Evolutionary conservation across 2,113 vertebrate genomes (phyloP).

Genomic region (Apteryx owenii): DNA sequence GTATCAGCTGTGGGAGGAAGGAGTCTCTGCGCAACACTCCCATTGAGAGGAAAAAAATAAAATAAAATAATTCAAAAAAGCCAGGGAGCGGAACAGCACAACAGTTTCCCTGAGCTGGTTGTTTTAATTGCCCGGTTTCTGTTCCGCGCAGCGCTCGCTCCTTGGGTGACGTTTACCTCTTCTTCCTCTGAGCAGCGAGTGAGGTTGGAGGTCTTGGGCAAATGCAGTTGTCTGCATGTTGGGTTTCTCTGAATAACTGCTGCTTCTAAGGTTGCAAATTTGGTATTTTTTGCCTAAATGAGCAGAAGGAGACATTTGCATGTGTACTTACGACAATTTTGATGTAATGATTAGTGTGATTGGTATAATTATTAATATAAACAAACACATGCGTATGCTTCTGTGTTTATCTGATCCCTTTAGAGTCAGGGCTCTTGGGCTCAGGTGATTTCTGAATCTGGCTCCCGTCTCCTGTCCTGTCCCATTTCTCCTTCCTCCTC

Average conservation of each 20-base stretch:
- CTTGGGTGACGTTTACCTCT: background rate
- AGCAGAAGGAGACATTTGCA: background rate
- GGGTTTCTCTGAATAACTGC: background rate
- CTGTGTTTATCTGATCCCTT: background rate
- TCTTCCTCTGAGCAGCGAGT: fast-evolving
- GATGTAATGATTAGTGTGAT: background rate
- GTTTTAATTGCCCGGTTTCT: background rate
- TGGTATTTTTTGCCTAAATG: background rate
- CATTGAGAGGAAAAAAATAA: background rate
- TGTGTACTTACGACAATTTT: too few relatives aligned
- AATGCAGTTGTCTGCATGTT: background rate
- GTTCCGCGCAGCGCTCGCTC: background rate
- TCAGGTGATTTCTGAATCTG: background rate
- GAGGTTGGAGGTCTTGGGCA: background rate
- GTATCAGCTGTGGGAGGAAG: background rate
- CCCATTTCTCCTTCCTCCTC: background rate
- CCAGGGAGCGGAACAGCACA: background rate
- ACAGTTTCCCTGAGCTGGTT: background rate
- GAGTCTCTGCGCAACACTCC: background rate
- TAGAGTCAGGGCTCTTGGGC: background rate
- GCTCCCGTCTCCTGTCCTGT: background rate
- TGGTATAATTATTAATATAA: background rate
- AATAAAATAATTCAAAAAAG: background rate
- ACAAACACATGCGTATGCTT: background rate
- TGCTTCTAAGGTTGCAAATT: background rate